Conservation (phyloP, 2,113 vertebrate genomes). For the human (Homo sapiens) region DNA sequence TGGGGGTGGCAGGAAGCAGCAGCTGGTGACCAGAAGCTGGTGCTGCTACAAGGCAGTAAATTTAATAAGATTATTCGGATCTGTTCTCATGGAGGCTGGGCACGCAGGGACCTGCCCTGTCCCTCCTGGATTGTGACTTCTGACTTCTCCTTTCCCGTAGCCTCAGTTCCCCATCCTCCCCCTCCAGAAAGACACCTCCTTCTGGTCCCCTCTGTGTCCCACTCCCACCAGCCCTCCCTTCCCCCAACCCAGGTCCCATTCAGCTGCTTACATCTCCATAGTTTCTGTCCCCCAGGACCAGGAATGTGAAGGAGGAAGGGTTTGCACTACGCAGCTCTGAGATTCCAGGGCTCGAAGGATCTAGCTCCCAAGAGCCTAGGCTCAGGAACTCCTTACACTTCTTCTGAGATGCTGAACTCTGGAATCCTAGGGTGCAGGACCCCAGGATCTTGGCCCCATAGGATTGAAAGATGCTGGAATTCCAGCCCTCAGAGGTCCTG, state of each 20-base stretch:
- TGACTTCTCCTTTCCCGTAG: neutral
- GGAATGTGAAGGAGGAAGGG: neutral
- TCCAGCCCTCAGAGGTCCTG: neutral
- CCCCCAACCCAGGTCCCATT: no score
- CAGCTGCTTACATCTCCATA: neutral
- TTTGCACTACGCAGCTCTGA: neutral
- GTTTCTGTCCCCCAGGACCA: neutral
- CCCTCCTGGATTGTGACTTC: neutral
- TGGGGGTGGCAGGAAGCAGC: slow-evolving; percentile 17
- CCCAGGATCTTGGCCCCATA: no score
- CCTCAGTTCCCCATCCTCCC: neutral
- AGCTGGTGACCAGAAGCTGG: neutral
- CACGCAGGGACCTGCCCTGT: neutral
- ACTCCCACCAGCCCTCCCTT: neutral
- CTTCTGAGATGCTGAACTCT: neutral
- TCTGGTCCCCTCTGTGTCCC: neutral
- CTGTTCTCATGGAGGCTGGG: neutral
- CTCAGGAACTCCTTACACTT: neutral
- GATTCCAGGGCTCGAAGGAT: neutral
- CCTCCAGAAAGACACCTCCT: neutral
- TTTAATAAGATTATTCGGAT: slow-evolving; percentile 40
- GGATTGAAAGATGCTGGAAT: neutral
- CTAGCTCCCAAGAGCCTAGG: neutral
- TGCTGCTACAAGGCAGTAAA: neutral
- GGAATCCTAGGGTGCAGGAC: neutral